Evolutionary conservation across 2,888 invertebrate genomes (phyloP).

Genomic region (Prosopocoilus inquinatus): DNA sequence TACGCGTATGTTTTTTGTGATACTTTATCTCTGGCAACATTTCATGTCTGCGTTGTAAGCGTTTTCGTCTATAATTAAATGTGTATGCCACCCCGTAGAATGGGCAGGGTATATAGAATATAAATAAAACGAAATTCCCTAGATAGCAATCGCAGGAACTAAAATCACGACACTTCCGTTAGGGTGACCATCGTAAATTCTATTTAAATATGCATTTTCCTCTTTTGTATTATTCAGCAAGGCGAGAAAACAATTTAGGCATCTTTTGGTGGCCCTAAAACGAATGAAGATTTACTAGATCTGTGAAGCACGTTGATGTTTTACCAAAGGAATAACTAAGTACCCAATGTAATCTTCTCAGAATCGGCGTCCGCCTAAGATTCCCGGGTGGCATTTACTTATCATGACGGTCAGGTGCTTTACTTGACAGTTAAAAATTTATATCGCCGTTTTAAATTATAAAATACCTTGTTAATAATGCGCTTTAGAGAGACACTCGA

Average conservation of each 20-base stretch:
- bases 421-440: conserved; percentile 28
- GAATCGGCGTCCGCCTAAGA: conserved; percentile 5
- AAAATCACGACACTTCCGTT: conserved; percentile 28
- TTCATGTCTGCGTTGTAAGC: too few relatives aligned
- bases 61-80: conserved; percentile 13
- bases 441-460: conserved; percentile 18
- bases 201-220: conserved; percentile 19
- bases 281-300: conserved; percentile 8
- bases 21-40: too few relatives aligned
- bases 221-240: conserved; percentile 9
- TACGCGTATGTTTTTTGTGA: too few relatives aligned
- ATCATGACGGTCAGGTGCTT: conserved; percentile 33
- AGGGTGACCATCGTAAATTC: conserved; percentile 30
- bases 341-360: conserved; percentile 9
- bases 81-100: conserved; percentile 18
- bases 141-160: conserved; percentile 26
- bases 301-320: conserved; percentile 9
- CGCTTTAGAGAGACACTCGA: not conserved
- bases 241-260: conserved; percentile 16
- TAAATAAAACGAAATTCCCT: conserved; percentile 22
- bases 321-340: conserved; percentile 13
- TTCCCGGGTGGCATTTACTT: conserved; percentile 33
- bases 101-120: conserved; percentile 12
- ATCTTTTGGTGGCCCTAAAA: conserved; percentile 6
- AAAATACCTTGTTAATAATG: conserved; percentile 1